Conservation (phyloP, 2,797 vertebrate species). For the Lepilemur septentrionalis region DNA sequence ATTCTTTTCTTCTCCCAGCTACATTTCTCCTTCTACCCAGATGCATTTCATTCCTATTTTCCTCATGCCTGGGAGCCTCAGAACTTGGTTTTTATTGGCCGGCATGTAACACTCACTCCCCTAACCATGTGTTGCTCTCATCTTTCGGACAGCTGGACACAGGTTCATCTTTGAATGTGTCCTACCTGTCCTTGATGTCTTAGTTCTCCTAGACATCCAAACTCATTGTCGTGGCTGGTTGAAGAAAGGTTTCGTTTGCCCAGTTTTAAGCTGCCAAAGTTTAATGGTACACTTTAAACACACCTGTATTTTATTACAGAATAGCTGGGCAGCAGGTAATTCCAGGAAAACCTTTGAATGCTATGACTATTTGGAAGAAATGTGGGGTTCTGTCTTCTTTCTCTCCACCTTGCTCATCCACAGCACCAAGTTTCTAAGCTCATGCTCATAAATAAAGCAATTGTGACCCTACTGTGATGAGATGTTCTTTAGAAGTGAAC, state of each 20-base stretch:
- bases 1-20: background rate
- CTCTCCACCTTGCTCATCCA: background rate
- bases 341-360: background rate
- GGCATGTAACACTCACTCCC: rapidly evolving
- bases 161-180: background rate
- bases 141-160: background rate
- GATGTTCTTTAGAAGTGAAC: background rate
- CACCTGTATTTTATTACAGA: background rate
- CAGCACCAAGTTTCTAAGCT: background rate
- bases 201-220: too few relatives aligned
- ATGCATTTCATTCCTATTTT: rapidly evolving
- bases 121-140: background rate
- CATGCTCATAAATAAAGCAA: background rate
- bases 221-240: rapidly evolving
- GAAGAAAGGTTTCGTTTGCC: background rate
- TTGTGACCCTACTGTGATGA: background rate
- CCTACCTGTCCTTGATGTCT: background rate
- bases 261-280: background rate
- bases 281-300: background rate
- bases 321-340: background rate
- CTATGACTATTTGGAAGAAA: background rate
- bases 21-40: background rate
- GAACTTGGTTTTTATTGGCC: background rate
- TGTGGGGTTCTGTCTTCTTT: background rate
- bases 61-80: background rate